Conservation (phyloP, 2,888 invertebrate genomes). For the Lymantria dispar region DNA sequence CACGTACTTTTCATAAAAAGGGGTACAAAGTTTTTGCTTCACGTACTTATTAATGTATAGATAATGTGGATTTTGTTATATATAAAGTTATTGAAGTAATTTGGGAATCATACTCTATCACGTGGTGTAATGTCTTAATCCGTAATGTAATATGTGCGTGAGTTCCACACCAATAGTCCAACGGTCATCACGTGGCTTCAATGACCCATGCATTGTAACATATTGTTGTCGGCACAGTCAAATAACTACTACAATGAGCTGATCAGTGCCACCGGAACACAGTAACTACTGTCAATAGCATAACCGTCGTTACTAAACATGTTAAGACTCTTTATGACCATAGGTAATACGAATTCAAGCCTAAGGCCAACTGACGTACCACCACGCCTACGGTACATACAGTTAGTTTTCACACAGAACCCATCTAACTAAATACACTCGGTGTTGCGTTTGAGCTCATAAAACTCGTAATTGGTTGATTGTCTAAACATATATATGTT, state of each 20-base stretch:
- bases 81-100: too few species aligned
- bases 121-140: constrained; percentile 1
- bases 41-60: too few species aligned
- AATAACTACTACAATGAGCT: constrained; percentile 55
- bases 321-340: constrained; percentile 13
- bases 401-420: too few species aligned
- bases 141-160: constrained; percentile 14
- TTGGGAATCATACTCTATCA: not conserved
- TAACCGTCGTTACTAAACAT: constrained; percentile 13
- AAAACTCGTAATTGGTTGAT: too few species aligned
- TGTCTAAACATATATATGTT: too few species aligned
- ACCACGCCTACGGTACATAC: too few species aligned
- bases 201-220: constrained; percentile 48
- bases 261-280: constrained; percentile 43
- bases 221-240: constrained; percentile 45
- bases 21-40: too few species aligned
- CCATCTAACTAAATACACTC: too few species aligned
- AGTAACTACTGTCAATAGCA: constrained; percentile 27
- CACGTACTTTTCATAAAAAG: too few species aligned
- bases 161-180: constrained; percentile 6
- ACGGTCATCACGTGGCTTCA: constrained; percentile 39
- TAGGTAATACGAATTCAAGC: constrained; percentile 16
- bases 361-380: not conserved
- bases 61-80: too few species aligned
- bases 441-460: too few species aligned